Base-by-base conservation (phyloP, 2,113 vertebrate genomes). In the Alces alces region DNA sequence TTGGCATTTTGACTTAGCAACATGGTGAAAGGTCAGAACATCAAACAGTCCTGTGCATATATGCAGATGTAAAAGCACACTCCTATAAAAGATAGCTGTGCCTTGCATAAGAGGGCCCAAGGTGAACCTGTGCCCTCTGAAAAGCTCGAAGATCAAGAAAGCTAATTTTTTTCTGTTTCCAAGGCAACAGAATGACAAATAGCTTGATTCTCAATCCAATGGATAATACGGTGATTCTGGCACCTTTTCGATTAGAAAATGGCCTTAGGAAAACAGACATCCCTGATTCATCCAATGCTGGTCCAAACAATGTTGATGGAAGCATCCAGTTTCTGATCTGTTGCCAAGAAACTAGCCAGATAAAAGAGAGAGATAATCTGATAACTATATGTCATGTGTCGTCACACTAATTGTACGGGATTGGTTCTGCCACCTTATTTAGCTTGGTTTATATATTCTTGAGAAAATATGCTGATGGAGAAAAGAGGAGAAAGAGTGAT, bases 181-280 rank as follows among this genome's bases (percentile, higher is more conserved):
- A 97, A 89, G 93, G 88, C 94, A 97, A 97, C 97, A 15, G 78
- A 86, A 57, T 79, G 39, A 66, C 90, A 95, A 92, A 92, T 91
- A 89, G 76, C 66, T 95, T 70, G 55, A 57, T 90, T 96, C 94
- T 94, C 95, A 95, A 95, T 96, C 33, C 86, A 64, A 0, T 25
- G 47, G 58, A n/a, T 91, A 33, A 50, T 52, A 9, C 12, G 28
- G 83, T 88, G 64, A 87, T 90, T 66, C 58, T n/a, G 57, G 64
- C 57, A n/a, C 25, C 64, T 89, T 92, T 96, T 92, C 64, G 83
- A 15, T 58, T 90, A 89, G 54, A 52, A 91, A 61, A n/a, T 66
- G 54, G 11, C 73, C 86, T 3, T 33, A 7, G 52, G 39, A 58
- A 80, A 66, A 7, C 28, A 83, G 36, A 43, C 54, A 27, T 23